These are phyloP conservation scores for Sciurus niger DNA, from an alignment of 2,113 vertebrate genomes.

Conservation along the genomic window DNA sequence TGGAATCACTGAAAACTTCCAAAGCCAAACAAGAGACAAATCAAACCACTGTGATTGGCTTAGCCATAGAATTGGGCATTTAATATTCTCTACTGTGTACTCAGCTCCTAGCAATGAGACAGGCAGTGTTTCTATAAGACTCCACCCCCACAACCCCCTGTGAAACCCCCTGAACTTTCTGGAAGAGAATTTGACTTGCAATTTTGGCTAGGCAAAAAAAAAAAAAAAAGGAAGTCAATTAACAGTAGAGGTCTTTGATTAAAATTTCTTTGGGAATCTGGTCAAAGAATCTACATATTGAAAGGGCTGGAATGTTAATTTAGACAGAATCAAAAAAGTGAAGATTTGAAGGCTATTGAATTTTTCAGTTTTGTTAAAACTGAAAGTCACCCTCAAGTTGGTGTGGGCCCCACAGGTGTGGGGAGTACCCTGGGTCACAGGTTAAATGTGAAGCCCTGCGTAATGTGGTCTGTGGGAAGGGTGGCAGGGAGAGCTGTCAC, in stretches of 20 bases:
- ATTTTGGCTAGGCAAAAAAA: background rate
- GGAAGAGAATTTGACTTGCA: background rate
- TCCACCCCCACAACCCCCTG: too few species aligned
- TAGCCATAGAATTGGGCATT: too few species aligned
- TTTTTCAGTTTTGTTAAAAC: background rate
- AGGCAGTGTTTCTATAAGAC: rapidly evolving
- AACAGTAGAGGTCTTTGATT: background rate
- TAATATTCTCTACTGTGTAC: background rate
- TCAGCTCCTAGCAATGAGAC: background rate
- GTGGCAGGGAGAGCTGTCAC: background rate
- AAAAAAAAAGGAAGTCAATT: background rate
- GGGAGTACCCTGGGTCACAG: background rate
- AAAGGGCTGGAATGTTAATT: background rate
- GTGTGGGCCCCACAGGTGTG: too few species aligned
- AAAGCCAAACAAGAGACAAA: background rate
- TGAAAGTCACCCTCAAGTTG: background rate
- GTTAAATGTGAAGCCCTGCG: background rate
- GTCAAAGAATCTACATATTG: background rate
- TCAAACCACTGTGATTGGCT: background rate
- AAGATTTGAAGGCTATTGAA: background rate
- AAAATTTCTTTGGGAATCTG: background rate
- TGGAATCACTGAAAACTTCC: background rate
- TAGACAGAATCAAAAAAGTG: background rate
- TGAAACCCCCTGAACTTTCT: background rate
- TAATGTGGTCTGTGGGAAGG: background rate